phyloP scores from a whole-genome alignment of 1,140 invertebrate species.

The Rhopalosiphum maidis region DNA sequence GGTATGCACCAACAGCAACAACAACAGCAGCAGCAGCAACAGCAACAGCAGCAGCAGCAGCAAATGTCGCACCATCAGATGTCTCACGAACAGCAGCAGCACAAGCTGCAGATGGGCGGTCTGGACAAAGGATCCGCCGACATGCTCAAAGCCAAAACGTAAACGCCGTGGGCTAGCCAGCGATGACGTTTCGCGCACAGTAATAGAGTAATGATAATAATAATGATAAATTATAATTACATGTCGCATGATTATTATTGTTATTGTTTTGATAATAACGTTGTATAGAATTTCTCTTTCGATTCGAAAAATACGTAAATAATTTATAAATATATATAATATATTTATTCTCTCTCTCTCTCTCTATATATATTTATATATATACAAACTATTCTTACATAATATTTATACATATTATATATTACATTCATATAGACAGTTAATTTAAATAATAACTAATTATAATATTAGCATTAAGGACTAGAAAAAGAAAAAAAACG shows the following conservation, averaged over 20 bases:
- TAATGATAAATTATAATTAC: constrained; percentile 3
- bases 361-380: constrained; percentile 36
- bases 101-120: constrained; percentile 59
- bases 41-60: constrained; percentile 63
- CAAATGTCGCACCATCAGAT: constrained; percentile 48
- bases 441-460: constrained; percentile 8
- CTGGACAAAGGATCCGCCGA: constrained; percentile 60
- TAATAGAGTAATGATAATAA: constrained; percentile 9
- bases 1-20: constrained; percentile 66
- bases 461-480: neutral
- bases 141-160: constrained; percentile 60
- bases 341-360: neutral
- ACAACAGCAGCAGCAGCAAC: constrained; percentile 60
- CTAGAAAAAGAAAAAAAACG: neutral
- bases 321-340: constrained; percentile 24
- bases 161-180: neutral
- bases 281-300: constrained; percentile 13
- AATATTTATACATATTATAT: constrained; percentile 31
- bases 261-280: neutral
- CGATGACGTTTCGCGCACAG: neutral
- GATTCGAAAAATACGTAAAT: constrained; percentile 49
- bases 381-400: constrained; percentile 26
- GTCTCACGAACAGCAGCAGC: constrained; percentile 59
- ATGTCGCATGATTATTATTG: constrained; percentile 31
- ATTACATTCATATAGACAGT: neutral